Evolutionary conservation across 2,888 invertebrate genomes (phyloP), one percentile per base, ranked within the genome.

Genomic region (Lypha dubia): DNA sequence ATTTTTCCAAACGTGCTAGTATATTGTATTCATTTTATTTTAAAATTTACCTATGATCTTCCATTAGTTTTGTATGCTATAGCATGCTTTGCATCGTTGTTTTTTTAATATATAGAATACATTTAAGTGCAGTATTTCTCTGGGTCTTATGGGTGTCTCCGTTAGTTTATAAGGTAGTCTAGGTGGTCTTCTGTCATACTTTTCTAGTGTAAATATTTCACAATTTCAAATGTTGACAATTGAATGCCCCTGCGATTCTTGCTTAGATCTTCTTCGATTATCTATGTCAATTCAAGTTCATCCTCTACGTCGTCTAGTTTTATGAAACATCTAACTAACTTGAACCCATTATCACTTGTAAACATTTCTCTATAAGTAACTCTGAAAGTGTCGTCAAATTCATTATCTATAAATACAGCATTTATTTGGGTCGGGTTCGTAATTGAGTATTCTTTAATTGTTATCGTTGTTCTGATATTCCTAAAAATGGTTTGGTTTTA

Each of bases 141-240:
- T 56, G n/a, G 53, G 53, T 56, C 24, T 6, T 38, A 9, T 38
- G 11, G 38, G 6, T 38, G 38, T 38, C 9, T 9, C 38, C 38
- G 38, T 22, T 32, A n/a, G 56, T 32, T 58, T 32, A n/a, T 35
- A 58, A 17, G 58, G 35, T 58, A 35, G 32, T 58, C 17, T 58
- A 17, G 35, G 35, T 35, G 58, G 17, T 58, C 58, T 35, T 58
- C 35, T 58, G 35, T 35, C 35, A 17, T 58, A 58, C 32, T 35
- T 58, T 58, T 58, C 58, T 35, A 35, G 3, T 2, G 17, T 58
- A 58, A 17, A 32, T 35, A 35, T 11, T 58, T 35, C 35, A 5
- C 35, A 58, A 6, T 58, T 58, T 38, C 38, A 8, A 8, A 1
- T 32, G 2, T 9, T 3, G 20, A 20, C 8, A 9, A 51, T 20